Percentiles rank a stretch among this genome's conserved stretches.
phyloP scores from a whole-genome alignment of 2,113 vertebrate genomes.

The Callipepla squamata region DNA sequence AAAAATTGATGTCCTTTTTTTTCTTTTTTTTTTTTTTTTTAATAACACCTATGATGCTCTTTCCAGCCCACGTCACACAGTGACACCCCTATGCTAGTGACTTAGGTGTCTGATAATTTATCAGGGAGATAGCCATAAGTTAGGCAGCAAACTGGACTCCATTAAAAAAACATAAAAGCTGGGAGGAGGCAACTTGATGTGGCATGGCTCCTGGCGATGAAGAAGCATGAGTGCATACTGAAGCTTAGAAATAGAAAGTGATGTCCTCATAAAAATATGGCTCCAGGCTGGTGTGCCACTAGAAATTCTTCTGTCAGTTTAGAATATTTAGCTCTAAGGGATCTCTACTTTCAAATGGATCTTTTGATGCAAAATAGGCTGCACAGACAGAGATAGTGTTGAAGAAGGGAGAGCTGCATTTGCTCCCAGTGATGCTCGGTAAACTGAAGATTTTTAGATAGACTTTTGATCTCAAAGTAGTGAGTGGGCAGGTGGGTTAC shows the following conservation, averaged over 20 bases:
- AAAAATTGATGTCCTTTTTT: not conserved
- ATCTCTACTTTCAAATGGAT: slow-evolving; percentile 84
- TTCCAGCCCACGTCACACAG: not conserved
- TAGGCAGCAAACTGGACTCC: slow-evolving; percentile 77
- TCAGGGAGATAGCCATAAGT: slow-evolving; percentile 74
- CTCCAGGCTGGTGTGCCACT: slow-evolving; percentile 83
- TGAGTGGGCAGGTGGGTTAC: slow-evolving; percentile 40
- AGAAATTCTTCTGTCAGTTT: slow-evolving; percentile 87
- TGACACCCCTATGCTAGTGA: slow-evolving; percentile 19
- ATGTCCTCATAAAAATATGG: slow-evolving; percentile 88
- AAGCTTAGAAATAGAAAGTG: slow-evolving; percentile 87
- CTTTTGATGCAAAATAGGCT: slow-evolving; percentile 86
- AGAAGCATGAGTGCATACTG: slow-evolving; percentile 82
- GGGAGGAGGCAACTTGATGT: slow-evolving; percentile 80
- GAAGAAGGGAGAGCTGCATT: slow-evolving; percentile 64
- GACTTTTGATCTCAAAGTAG: slow-evolving; percentile 55
- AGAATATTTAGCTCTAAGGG: slow-evolving; percentile 84
- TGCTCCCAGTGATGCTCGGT: slow-evolving; percentile 62
- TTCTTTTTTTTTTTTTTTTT: not conserved
- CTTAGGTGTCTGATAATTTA: slow-evolving; percentile 75
- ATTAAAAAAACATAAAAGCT: slow-evolving; percentile 80
- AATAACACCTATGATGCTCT: not conserved
- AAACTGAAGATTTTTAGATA: slow-evolving; percentile 58
- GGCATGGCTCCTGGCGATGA: slow-evolving; percentile 79
- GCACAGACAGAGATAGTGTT: slow-evolving; percentile 71